Percentiles rank a stretch among this genome's conserved stretches.
phyloP scores from a whole-genome alignment of 2,888 invertebrate genomes.

The Dermolepida albohirtum region DNA sequence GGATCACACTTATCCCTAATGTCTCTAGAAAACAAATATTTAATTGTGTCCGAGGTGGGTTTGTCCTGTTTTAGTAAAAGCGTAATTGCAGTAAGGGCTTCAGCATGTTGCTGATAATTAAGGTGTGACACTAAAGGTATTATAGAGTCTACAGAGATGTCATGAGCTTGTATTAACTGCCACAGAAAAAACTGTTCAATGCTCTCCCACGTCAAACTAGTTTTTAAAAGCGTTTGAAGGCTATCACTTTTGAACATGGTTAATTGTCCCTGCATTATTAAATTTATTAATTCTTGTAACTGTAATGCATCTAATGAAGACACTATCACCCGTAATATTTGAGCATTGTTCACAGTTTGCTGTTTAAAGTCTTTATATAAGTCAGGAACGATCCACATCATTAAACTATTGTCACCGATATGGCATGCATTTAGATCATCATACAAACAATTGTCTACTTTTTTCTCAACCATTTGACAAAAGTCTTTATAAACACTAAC shows the following conservation, averaged over 20 bases:
- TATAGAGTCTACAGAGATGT: conserved; percentile 91
- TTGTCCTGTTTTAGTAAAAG: conserved; percentile 92
- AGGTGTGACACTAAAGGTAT: conserved; percentile 83
- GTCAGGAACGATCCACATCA: conserved; percentile 94
- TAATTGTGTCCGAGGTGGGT: conserved; percentile 87
- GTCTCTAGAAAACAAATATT: conserved; percentile 83
- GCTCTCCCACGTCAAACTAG: conserved; percentile 95
- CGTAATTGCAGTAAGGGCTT: conserved; percentile 91
- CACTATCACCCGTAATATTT: conserved; percentile 89
- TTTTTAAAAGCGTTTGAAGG: conserved; percentile 79
- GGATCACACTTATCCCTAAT: conserved; percentile 75
- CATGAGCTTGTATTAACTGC: conserved; percentile 95
- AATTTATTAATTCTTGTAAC: conserved; percentile 90
- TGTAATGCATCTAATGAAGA: conserved; percentile 91
- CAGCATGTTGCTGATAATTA: conserved; percentile 87
- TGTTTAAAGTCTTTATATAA: conserved; percentile 91
- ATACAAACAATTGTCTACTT: conserved; percentile 78
- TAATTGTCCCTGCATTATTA: conserved; percentile 89
- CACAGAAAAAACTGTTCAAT: conserved; percentile 97
- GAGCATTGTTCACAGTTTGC: conserved; percentile 87
- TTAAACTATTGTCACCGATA: conserved; percentile 87
- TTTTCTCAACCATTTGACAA: conserved; percentile 81
- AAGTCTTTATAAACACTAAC: conserved; percentile 89
- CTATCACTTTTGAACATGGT: conserved; percentile 86
- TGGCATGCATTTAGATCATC: conserved; percentile 90